phyloP scores from a whole-genome alignment of 2,888 invertebrate genomes.

The Lasioglossum calceatum region DNA sequence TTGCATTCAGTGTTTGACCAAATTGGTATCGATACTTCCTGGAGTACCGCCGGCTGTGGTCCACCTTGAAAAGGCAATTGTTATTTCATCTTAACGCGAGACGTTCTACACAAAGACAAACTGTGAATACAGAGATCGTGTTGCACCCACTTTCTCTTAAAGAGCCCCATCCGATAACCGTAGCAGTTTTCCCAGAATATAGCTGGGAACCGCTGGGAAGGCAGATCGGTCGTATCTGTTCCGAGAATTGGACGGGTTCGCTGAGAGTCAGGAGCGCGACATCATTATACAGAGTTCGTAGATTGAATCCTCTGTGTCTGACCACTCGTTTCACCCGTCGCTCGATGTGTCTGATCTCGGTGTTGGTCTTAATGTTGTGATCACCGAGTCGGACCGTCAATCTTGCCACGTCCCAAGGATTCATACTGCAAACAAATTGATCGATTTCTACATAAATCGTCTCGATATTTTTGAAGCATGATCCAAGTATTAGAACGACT shows the following conservation, averaged over 20 bases:
- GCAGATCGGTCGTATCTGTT: slow-evolving; percentile 91
- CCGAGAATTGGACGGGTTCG: slow-evolving; percentile 90
- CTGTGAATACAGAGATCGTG: neutral
- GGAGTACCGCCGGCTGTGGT: slow-evolving; percentile 91
- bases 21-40: slow-evolving; percentile 93
- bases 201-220: slow-evolving; percentile 87
- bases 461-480: neutral
- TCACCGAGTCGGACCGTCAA: slow-evolving; percentile 93
- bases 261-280: slow-evolving; percentile 92
- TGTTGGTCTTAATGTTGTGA: slow-evolving; percentile 91
- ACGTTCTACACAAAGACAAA: neutral
- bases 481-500: neutral
- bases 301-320: slow-evolving; percentile 93
- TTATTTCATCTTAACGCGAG: neutral
- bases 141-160: slow-evolving; percentile 88
- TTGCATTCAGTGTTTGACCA: slow-evolving; percentile 93
- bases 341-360: slow-evolving; percentile 91
- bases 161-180: slow-evolving; percentile 96
- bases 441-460: neutral
- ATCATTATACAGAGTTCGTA: slow-evolving; percentile 94
- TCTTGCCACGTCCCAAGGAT: slow-evolving; percentile 94
- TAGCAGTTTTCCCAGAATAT: slow-evolving; percentile 90
- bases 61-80: slow-evolving; percentile 87
- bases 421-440: slow-evolving; percentile 88
- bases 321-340: slow-evolving; percentile 93